phyloP scores from a whole-genome alignment of 2,888 invertebrate species.

The Philhelius pedissequus region DNA sequence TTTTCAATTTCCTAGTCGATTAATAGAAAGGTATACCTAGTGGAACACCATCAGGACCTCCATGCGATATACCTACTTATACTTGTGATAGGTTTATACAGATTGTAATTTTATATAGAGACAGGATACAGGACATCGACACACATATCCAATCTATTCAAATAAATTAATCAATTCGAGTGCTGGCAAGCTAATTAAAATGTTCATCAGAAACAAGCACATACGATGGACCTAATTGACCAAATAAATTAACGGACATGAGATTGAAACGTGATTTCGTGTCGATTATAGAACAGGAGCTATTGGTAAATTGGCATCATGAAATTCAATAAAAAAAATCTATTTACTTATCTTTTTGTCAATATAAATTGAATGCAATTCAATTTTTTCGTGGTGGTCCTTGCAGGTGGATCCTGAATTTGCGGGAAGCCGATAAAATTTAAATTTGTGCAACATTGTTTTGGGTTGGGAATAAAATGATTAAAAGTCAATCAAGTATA shows the following conservation, averaged over 20 bases:
- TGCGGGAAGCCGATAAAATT: background rate
- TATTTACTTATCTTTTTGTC: constrained; percentile 4
- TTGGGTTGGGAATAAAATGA: background rate
- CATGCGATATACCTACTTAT: background rate
- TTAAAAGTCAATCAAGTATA: background rate
- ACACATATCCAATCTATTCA: constrained; percentile 5
- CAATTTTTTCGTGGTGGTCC: background rate
- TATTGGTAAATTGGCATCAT: background rate
- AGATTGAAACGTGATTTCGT: constrained; percentile 40
- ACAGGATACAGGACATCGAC: background rate
- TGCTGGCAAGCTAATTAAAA: constrained; percentile 49
- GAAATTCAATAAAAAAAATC: background rate
- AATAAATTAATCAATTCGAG: constrained; percentile 31
- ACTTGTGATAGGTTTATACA: background rate
- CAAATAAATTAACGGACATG: constrained; percentile 51
- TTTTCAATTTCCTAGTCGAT: constrained; percentile 57
- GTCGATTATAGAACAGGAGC: background rate
- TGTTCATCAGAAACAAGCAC: constrained; percentile 15
- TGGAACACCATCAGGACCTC: background rate
- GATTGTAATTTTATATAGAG: background rate
- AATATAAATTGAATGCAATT: background rate
- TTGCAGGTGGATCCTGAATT: background rate
- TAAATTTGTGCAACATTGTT: background rate
- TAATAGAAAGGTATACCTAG: background rate
- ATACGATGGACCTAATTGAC: constrained; percentile 34